Evolutionary conservation across 2,113 vertebrate species (phyloP).

Genomic region (Equus przewalskii): DNA sequence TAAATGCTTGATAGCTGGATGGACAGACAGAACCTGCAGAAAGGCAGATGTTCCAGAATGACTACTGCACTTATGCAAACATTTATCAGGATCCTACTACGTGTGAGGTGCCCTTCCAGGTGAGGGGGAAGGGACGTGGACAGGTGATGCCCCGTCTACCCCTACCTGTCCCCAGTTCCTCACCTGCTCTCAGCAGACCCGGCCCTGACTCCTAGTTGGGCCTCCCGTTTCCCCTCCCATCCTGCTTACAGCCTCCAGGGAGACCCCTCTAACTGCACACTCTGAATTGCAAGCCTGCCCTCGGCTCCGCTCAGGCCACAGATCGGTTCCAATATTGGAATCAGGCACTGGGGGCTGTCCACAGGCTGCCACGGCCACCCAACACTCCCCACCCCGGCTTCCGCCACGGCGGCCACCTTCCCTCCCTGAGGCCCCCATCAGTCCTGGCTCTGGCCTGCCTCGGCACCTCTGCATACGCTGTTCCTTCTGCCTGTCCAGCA

Average conservation of each 20-base stretch:
- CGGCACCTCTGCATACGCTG: accelerated
- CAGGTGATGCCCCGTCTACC: background rate
- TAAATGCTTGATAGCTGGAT: background rate
- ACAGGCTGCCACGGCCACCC: accelerated
- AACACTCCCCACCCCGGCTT: background rate
- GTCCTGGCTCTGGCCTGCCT: no score
- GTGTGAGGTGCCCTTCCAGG: background rate
- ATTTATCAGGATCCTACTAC: background rate
- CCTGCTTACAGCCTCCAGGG: background rate
- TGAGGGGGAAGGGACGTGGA: accelerated
- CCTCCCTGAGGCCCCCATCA: no score
- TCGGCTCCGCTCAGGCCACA: no score
- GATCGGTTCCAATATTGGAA: background rate
- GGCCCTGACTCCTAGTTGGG: no score
- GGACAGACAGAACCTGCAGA: background rate
- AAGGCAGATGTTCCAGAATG: background rate
- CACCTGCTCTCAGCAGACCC: background rate
- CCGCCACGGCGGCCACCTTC: background rate
- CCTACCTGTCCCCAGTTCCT: background rate
- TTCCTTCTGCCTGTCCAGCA: background rate
- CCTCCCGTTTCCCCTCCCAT: background rate
- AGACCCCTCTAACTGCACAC: background rate
- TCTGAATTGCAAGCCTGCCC: background rate
- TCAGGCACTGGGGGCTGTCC: accelerated
- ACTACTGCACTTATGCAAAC: accelerated